A percentile compares a stretch with the other conserved stretches of the same genome.
Evolutionary conservation across 2,113 vertebrate species (phyloP).

Genomic region (Saccopteryx leptura): DNA sequence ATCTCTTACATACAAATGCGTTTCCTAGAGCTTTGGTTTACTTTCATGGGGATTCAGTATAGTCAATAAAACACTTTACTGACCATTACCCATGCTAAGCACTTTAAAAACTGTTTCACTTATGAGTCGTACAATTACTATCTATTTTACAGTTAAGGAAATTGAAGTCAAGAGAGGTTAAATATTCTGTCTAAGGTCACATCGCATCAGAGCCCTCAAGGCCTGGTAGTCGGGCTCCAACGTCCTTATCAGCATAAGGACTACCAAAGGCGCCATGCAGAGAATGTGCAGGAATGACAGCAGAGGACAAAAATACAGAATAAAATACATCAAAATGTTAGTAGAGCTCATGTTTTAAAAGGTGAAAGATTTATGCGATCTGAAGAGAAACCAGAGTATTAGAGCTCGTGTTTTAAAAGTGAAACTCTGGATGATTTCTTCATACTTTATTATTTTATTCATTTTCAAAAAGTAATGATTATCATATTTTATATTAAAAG

Average conservation of each 20-base stretch:
- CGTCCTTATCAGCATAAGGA: background rate
- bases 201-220: background rate
- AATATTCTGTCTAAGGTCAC: background rate
- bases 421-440: background rate
- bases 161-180: background rate
- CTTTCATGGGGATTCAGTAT: background rate
- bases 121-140: background rate
- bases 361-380: background rate
- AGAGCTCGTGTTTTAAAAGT: background rate
- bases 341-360: background rate
- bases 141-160: conserved; percentile 2
- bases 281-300: background rate
- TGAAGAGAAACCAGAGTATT: too few relatives aligned
- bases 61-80: conserved; percentile 21
- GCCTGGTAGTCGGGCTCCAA: background rate
- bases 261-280: background rate
- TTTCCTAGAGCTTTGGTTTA: conserved; percentile 25
- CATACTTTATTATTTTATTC: background rate
- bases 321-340: background rate
- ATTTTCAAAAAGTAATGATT: conserved; percentile 44
- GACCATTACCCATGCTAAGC: background rate
- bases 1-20: background rate
- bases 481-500: conserved; percentile 8
- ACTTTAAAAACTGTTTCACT: background rate
- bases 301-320: background rate